Evolutionary conservation across 2,113 vertebrate genomes (phyloP).

Genomic region (Mobula birostris): DNA sequence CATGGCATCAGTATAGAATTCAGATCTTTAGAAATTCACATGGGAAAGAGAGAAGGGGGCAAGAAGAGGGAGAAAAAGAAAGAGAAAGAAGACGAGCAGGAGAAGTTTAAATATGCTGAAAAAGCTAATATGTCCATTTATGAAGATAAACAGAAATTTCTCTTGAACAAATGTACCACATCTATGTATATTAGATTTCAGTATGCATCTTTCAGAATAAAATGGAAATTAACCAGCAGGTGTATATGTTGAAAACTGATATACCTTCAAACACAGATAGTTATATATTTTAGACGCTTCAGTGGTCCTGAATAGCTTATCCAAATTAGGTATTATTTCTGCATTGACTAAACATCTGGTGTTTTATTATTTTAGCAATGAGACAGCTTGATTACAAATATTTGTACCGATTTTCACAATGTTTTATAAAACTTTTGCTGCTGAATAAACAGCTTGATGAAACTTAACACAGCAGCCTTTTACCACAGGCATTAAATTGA

Average conservation of each 20-base stretch:
- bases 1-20: background rate
- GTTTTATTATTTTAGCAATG: background rate
- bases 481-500: background rate
- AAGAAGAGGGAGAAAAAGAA: no score
- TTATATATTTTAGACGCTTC: background rate
- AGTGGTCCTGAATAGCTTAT: background rate
- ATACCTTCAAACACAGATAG: background rate
- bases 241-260: background rate
- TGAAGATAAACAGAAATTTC: background rate
- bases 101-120: background rate
- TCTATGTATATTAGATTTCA: background rate
- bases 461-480: background rate
- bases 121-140: background rate
- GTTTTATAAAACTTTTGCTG: background rate
- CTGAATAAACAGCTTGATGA: background rate
- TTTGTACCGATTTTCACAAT: conserved; percentile 18
- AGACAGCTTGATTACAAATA: background rate
- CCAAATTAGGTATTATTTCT: background rate
- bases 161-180: background rate
- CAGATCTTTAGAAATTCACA: background rate
- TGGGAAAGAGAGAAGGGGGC: background rate
- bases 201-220: background rate
- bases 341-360: background rate
- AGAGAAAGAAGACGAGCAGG: no score
- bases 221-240: background rate